phyloP scores from a whole-genome alignment of 2,113 vertebrate genomes.

The Odocoileus hemionus region DNA sequence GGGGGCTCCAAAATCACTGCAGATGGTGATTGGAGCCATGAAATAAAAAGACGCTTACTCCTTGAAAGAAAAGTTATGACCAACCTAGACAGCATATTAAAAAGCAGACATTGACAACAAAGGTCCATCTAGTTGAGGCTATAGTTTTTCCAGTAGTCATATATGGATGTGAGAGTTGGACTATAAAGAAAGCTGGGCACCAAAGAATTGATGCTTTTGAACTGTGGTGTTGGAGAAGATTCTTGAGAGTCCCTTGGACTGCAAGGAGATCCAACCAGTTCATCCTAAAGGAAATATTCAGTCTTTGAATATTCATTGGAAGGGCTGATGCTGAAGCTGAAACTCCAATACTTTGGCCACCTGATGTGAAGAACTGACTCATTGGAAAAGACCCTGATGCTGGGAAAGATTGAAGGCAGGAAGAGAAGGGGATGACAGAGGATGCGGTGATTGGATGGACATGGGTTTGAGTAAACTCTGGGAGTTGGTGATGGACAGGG shows the following conservation, averaged over 20 bases:
- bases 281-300: neutral
- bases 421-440: neutral
- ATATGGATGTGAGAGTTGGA: neutral
- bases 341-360: neutral
- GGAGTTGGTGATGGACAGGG: neutral
- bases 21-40: neutral
- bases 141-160: neutral
- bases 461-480: neutral
- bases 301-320: neutral
- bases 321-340: neutral
- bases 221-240: neutral
- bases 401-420: neutral
- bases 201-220: neutral
- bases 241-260: neutral
- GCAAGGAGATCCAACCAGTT: neutral
- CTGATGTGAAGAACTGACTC: neutral
- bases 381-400: neutral
- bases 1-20: neutral
- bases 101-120: neutral
- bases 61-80: neutral
- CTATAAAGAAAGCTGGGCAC: neutral
- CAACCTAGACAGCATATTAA: neutral
- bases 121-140: rapidly evolving
- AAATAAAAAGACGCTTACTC: neutral
- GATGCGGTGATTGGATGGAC: neutral